Conservation (phyloP, 2,888 invertebrate species). For the Linyphia triangularis region DNA sequence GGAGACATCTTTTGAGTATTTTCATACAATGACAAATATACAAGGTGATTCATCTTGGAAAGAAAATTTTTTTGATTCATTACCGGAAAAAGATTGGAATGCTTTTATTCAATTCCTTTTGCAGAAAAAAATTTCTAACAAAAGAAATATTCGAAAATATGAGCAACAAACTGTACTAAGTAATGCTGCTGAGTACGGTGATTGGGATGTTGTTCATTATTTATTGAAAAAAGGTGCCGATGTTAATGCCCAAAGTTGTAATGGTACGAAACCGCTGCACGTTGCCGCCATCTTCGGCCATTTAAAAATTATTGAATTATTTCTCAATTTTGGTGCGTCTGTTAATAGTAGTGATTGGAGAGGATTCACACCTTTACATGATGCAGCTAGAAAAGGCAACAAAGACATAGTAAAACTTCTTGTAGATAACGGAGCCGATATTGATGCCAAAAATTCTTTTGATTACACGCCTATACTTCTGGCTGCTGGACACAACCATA, state of each 20-base stretch:
- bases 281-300: not conserved
- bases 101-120: not conserved
- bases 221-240: not conserved
- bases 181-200: not conserved
- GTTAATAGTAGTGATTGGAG: not conserved
- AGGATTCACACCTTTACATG: slow-evolving; percentile 6
- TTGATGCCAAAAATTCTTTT: slow-evolving; percentile 90
- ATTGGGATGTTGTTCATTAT: not conserved
- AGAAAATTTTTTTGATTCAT: not conserved
- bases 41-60: too few relatives aligned
- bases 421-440: slow-evolving; percentile 88
- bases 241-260: not conserved
- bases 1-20: too few relatives aligned
- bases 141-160: not conserved
- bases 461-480: slow-evolving; percentile 89
- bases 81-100: not conserved
- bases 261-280: not conserved
- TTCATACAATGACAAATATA: too few relatives aligned
- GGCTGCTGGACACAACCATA: too few relatives aligned
- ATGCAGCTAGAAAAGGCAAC: slow-evolving; percentile 87
- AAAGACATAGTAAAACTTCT: slow-evolving; percentile 85
- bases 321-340: not conserved
- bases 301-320: not conserved
- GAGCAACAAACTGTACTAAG: not conserved
- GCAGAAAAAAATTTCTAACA: not conserved